Conservation (phyloP, 2,888 invertebrate genomes). For the Cantharis nigra region DNA sequence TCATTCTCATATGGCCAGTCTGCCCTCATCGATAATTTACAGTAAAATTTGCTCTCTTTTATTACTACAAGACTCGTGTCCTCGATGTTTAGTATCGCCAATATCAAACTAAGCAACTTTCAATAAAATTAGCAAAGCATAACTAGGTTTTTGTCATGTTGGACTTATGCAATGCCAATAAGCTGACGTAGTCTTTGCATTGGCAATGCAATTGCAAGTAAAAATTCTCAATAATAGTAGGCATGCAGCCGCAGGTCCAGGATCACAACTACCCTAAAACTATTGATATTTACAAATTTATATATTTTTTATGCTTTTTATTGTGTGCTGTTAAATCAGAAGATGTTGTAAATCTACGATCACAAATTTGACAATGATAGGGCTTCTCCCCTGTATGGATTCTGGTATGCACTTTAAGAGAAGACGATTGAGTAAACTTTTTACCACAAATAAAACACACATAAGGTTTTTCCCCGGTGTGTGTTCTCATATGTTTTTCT, state of each 20-base stretch:
- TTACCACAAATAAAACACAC: slow-evolving; percentile 50
- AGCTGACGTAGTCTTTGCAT: too few relatives aligned
- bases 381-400: slow-evolving; percentile 53
- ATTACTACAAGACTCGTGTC: neutral
- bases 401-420: slow-evolving; percentile 49
- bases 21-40: neutral
- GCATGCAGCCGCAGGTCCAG: neutral
- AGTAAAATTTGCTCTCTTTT: neutral
- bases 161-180: neutral
- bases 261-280: neutral
- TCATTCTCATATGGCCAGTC: neutral
- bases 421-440: slow-evolving; percentile 51
- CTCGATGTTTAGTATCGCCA: neutral
- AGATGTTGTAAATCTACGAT: slow-evolving; percentile 49
- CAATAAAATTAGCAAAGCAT: neutral
- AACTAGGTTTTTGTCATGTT: neutral
- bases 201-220: neutral
- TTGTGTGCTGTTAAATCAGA: slow-evolving; percentile 50
- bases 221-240: neutral
- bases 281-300: slow-evolving; percentile 42
- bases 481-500: slow-evolving; percentile 58
- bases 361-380: slow-evolving; percentile 49
- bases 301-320: slow-evolving; percentile 51
- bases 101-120: neutral
- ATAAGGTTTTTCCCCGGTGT: slow-evolving; percentile 57